These are phyloP conservation scores for Ophioninae sp. DNA, from an alignment of 2,888 invertebrate genomes.

Conservation along the genomic window DNA sequence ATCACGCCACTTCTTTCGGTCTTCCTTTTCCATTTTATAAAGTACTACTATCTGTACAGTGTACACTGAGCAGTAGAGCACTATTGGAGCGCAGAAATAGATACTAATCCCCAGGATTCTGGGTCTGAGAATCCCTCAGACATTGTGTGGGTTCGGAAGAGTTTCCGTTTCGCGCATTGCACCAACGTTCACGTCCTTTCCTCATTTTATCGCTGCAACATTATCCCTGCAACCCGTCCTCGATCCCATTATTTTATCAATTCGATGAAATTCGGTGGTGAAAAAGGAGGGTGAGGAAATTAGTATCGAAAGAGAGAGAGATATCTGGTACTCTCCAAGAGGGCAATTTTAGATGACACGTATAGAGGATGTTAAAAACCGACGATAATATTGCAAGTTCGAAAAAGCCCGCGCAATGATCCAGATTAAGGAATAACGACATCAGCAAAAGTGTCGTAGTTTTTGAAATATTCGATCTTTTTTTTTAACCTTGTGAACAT, in stretches of 20 bases:
- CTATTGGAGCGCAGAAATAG: constrained; percentile 68
- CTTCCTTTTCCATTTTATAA: constrained; percentile 46
- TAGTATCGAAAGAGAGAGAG: no score
- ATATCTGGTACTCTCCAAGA: no score
- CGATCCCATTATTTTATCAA: neutral
- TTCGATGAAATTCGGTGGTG: constrained; percentile 56
- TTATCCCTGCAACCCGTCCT: neutral
- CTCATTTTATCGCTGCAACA: constrained; percentile 27
- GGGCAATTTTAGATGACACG: no score
- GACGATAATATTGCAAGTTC: no score
- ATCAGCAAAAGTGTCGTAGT: no score
- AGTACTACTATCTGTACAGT: neutral
- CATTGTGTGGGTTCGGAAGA: constrained; percentile 55
- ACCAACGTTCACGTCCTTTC: constrained; percentile 36
- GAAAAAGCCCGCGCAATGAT: no score
- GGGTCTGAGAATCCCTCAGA: constrained; percentile 68
- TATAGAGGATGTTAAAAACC: no score
- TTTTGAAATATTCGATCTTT: no score
- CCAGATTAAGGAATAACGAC: no score
- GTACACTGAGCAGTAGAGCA: constrained; percentile 32
- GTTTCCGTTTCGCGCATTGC: constrained; percentile 55
- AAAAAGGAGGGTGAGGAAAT: no score
- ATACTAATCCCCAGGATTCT: constrained; percentile 74
- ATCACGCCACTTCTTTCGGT: constrained; percentile 63
- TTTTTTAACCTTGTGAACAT: no score